phyloP scores from a whole-genome alignment of 2,113 vertebrate species.

The Phoxinus phoxinus region DNA sequence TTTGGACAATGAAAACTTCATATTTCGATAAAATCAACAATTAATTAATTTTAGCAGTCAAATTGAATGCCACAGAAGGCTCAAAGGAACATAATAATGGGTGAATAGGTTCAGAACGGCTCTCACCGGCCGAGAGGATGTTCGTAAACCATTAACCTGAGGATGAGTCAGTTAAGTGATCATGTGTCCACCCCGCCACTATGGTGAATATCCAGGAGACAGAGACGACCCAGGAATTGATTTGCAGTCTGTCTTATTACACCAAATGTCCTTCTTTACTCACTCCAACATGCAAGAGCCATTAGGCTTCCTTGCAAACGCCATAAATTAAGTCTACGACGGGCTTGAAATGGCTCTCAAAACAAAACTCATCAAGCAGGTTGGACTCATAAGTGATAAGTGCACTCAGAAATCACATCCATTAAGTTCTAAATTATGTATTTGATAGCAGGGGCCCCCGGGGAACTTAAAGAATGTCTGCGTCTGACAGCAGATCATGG shows the following conservation, averaged over 20 bases:
- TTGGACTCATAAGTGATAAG: slow-evolving; percentile 63
- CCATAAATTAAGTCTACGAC: slow-evolving; percentile 69
- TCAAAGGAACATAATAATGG: not conserved
- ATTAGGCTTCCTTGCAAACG: slow-evolving; percentile 65
- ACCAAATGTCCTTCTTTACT: slow-evolving; percentile 63
- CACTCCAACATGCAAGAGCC: slow-evolving; percentile 63
- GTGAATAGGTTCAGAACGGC: not conserved
- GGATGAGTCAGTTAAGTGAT: not conserved
- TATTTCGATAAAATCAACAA: not conserved
- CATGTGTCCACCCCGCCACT: slow-evolving; percentile 33
- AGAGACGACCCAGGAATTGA: slow-evolving; percentile 71
- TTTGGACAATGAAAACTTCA: too few species aligned
- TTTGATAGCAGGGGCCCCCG: slow-evolving; percentile 63
- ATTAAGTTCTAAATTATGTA: slow-evolving; percentile 81
- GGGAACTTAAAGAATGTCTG: slow-evolving; percentile 59
- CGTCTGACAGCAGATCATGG: slow-evolving; percentile 56
- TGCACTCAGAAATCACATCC: slow-evolving; percentile 77
- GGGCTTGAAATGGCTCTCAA: slow-evolving; percentile 63
- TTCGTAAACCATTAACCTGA: slow-evolving; percentile 42
- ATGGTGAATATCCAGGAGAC: slow-evolving; percentile 64
- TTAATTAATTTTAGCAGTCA: not conserved
- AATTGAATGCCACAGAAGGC: not conserved
- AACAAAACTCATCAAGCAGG: slow-evolving; percentile 65
- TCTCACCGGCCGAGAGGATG: slow-evolving; percentile 28
- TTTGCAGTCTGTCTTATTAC: slow-evolving; percentile 71